These are phyloP conservation scores for Orthosia gracilis DNA, from an alignment of 2,888 invertebrate genomes.

Conservation along the genomic window DNA sequence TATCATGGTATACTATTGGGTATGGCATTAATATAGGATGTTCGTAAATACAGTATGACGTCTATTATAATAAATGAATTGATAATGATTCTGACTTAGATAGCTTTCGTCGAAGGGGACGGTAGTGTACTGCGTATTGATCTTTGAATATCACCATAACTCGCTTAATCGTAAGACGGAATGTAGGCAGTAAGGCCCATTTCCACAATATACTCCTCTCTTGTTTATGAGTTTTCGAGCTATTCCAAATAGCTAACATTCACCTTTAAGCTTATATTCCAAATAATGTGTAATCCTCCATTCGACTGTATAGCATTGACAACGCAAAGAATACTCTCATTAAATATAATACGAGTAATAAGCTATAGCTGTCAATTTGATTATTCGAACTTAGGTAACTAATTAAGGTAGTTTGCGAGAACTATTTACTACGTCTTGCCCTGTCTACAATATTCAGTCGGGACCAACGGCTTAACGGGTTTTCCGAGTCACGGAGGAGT, in stretches of 20 bases:
- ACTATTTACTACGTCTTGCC: no score
- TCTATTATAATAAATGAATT: conserved; percentile 21
- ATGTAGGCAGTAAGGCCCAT: background rate
- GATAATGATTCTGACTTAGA: background rate
- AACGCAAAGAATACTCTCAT: no score
- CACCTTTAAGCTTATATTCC: no score
- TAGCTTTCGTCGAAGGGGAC: background rate
- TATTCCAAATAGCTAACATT: background rate
- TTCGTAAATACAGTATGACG: conserved; percentile 2
- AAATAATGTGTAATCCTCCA: no score
- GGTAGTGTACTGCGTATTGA: background rate
- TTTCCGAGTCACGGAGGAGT: no score
- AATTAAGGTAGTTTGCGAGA: no score
- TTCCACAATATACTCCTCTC: background rate
- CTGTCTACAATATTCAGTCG: no score
- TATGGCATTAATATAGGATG: background rate
- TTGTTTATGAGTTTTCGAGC: background rate
- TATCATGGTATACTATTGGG: conserved; percentile 4
- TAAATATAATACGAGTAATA: no score
- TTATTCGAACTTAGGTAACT: no score
- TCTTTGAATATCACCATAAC: background rate
- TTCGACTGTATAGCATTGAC: no score
- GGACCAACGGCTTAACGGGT: no score
- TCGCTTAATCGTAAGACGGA: background rate
- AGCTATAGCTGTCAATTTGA: no score